These are phyloP conservation scores for Chrysogorgia sp. DNA, from an alignment of 92 coral and sea anemone species.

Conservation along the genomic window DNA sequence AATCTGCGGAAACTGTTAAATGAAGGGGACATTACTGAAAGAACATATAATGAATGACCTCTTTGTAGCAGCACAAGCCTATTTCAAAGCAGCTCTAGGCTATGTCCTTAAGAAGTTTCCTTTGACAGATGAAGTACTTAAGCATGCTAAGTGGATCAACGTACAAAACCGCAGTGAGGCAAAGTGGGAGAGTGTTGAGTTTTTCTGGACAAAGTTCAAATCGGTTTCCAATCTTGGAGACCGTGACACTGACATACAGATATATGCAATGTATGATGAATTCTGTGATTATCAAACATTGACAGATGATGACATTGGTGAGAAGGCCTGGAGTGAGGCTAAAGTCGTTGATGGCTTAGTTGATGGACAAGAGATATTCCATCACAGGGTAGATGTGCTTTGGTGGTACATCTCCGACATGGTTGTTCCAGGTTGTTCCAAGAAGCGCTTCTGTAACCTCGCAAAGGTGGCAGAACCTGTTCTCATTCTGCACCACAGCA, in stretches of 20 bases:
- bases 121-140: too few relatives aligned
- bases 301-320: constrained; percentile 52
- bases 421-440: constrained; percentile 45
- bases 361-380: constrained; percentile 42
- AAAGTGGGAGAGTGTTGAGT: constrained; percentile 60
- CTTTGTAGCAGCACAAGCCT: too few relatives aligned
- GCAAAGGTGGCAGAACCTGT: constrained; percentile 52
- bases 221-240: constrained; percentile 16
- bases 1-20: too few relatives aligned
- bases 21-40: too few relatives aligned
- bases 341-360: constrained; percentile 50
- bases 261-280: constrained; percentile 56
- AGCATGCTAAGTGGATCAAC: too few relatives aligned
- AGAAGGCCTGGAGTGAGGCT: too few relatives aligned
- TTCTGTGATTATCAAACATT: constrained; percentile 58
- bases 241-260: constrained; percentile 25
- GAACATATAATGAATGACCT: too few relatives aligned
- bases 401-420: constrained; percentile 37
- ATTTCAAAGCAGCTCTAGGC: too few relatives aligned
- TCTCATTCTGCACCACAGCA: too few relatives aligned
- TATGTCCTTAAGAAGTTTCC: too few relatives aligned
- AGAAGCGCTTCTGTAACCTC: constrained; percentile 38
- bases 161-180: constrained; percentile 39
- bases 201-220: too few relatives aligned
- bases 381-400: too few relatives aligned